Evolutionary conservation across 2,797 vertebrate species (phyloP).

Genomic region (Chiroxiphia lanceolata): DNA sequence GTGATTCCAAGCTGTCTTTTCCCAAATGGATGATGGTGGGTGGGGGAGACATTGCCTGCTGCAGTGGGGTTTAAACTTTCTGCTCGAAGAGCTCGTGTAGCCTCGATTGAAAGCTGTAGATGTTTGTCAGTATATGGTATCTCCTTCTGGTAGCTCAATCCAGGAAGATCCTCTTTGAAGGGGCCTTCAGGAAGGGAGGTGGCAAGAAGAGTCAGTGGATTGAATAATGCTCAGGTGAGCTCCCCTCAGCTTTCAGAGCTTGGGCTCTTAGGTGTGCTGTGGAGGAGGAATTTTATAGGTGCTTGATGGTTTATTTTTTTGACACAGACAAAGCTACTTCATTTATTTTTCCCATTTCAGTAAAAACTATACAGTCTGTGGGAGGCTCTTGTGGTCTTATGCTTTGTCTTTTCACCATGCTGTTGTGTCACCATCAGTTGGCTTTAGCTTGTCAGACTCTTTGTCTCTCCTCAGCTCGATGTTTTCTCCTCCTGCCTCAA

Average conservation of each 20-base stretch:
- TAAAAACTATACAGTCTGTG: neutral
- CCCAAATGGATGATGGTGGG: neutral
- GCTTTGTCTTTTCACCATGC: neutral
- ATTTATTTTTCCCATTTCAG: neutral
- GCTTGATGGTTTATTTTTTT: neutral
- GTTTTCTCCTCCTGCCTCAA: neutral
- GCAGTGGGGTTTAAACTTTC: neutral
- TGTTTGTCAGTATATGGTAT: neutral
- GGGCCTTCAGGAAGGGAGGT: neutral
- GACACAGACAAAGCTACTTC: accelerated
- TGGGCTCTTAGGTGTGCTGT: neutral
- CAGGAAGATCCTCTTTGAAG: neutral
- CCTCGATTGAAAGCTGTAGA: neutral
- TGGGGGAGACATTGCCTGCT: neutral
- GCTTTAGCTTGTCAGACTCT: neutral
- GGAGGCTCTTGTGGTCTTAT: neutral
- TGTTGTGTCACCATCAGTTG: neutral
- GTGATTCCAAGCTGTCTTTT: neutral
- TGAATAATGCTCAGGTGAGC: neutral
- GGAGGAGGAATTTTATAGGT: neutral
- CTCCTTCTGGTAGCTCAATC: neutral
- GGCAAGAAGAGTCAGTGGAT: neutral
- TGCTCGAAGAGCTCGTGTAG: neutral
- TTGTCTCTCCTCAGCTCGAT: accelerated
- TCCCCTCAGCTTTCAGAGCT: neutral